These are phyloP conservation scores for Tromatobia lineatoria DNA, from an alignment of 2,888 invertebrate genomes.

Conservation along the genomic window DNA sequence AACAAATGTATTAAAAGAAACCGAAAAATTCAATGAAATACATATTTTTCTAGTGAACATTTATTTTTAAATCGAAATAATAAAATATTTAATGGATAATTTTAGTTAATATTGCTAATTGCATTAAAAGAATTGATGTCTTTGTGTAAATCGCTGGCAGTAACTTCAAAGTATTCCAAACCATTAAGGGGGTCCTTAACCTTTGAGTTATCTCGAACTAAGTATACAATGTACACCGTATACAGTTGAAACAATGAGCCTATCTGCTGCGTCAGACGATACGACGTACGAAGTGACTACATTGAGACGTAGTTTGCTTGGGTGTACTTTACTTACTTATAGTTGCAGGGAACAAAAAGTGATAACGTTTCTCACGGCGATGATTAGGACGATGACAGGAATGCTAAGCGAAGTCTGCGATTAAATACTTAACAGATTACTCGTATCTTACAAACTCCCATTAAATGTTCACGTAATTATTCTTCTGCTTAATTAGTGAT, in stretches of 20 bases:
- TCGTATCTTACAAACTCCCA: too few relatives aligned
- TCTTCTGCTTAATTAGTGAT: too few relatives aligned
- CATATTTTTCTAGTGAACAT: too few relatives aligned
- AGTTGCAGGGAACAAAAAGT: not conserved
- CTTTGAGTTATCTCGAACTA: not conserved
- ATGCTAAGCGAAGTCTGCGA: slow-evolving; percentile 4
- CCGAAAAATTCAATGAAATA: too few relatives aligned
- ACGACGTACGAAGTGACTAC: slow-evolving; percentile 15
- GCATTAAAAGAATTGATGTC: not conserved
- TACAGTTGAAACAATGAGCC: slow-evolving; percentile 20
- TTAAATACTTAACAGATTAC: not conserved
- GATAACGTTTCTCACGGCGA: not conserved
- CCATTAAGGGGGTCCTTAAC: slow-evolving; percentile 16
- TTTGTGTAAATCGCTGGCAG: not conserved
- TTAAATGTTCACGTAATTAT: too few relatives aligned
- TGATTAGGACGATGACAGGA: not conserved
- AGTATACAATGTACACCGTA: not conserved
- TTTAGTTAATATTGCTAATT: too few relatives aligned
- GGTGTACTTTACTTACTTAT: not conserved
- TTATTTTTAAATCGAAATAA: too few relatives aligned
- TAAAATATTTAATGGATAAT: too few relatives aligned
- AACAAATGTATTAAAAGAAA: too few relatives aligned
- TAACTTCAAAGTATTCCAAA: not conserved
- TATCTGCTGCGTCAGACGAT: slow-evolving; percentile 18
- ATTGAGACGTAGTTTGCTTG: not conserved